Percentiles rank a stretch among this genome's conserved stretches.
Conservation (phyloP, 2,113 vertebrate species). For the Colius striatus region DNA sequence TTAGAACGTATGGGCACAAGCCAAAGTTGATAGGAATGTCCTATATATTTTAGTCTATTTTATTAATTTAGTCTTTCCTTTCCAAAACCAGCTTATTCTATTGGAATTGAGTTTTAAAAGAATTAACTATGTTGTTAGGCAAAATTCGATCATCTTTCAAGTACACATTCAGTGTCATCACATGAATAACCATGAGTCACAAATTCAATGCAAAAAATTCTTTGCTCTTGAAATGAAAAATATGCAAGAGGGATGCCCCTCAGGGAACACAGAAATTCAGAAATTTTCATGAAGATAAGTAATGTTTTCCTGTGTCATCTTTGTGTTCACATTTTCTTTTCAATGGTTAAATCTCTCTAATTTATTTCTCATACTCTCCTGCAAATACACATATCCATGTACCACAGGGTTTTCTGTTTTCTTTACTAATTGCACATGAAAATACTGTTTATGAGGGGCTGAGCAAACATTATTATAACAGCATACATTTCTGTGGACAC, state of each 20-base stretch:
- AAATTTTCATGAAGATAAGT: background rate
- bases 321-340: background rate
- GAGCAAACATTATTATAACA: background rate
- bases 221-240: background rate
- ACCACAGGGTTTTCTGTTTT: background rate
- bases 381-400: background rate
- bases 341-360: background rate
- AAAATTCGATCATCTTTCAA: background rate
- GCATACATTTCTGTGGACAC: background rate
- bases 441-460: background rate
- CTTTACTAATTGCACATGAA: background rate
- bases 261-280: background rate
- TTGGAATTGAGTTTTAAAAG: background rate
- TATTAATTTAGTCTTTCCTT: background rate
- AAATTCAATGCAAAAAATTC: background rate
- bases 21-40: background rate
- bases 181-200: background rate
- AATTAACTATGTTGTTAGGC: background rate
- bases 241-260: background rate
- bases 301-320: background rate
- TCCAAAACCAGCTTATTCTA: background rate
- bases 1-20: background rate
- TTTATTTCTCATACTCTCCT: background rate
- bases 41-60: background rate
- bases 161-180: background rate